phyloP scores from a whole-genome alignment of 1,140 invertebrate species.

The Apolygus lucorum region DNA sequence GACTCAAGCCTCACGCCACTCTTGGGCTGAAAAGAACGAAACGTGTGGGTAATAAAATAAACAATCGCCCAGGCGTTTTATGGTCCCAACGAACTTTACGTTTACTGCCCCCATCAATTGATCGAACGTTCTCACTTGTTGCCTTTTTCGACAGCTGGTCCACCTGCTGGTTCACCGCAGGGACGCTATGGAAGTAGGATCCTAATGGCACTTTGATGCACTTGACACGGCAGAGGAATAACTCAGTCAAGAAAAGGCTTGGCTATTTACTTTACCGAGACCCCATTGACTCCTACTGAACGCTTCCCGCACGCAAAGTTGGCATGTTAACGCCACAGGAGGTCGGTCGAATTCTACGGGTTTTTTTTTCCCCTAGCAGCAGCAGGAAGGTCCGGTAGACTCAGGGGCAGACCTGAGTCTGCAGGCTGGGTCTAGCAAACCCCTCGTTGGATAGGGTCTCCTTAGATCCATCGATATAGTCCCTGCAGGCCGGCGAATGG shows the following conservation, averaged over 20 bases:
- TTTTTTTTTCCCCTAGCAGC: background rate
- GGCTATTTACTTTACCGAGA: background rate
- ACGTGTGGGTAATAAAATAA: too few species aligned
- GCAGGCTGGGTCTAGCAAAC: too few species aligned
- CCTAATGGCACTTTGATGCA: background rate
- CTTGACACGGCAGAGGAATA: background rate
- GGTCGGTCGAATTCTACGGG: background rate
- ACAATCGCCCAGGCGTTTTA: too few species aligned
- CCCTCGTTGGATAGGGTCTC: too few species aligned
- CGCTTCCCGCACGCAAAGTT: background rate
- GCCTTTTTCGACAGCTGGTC: background rate
- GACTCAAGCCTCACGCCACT: too few species aligned
- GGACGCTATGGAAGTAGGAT: too few species aligned
- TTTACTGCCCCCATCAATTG: too few species aligned
- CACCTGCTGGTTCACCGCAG: background rate
- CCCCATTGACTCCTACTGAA: background rate
- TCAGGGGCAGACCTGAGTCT: too few species aligned
- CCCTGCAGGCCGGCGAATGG: background rate
- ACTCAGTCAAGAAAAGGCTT: background rate
- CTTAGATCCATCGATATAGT: too few species aligned
- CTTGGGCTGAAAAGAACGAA: too few species aligned
- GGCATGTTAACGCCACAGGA: background rate
- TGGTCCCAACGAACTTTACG: too few species aligned
- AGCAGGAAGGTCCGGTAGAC: background rate
- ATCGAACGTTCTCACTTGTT: background rate